Conservation (phyloP, 1,140 invertebrate species). For the Pissodes strobi region DNA sequence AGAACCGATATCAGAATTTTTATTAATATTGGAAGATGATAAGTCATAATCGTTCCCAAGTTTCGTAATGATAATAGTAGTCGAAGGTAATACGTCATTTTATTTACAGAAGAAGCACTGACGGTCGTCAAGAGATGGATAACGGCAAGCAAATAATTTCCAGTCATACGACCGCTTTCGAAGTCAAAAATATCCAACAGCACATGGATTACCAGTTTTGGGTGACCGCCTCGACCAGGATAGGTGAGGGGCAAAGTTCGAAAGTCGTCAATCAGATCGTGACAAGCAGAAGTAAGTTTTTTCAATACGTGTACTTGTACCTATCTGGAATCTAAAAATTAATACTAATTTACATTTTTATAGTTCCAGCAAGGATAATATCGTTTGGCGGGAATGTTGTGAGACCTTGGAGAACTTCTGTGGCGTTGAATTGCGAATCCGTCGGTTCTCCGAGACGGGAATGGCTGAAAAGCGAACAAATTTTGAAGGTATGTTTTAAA, state of each 20-base stretch:
- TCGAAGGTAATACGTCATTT: too few species aligned
- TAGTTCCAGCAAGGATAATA: conserved; percentile 70
- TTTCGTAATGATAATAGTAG: too few species aligned
- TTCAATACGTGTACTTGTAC: too few species aligned
- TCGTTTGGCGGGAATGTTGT: conserved; percentile 70
- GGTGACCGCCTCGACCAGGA: conserved; percentile 76
- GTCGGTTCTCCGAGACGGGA: conserved; percentile 70
- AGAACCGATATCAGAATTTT: too few species aligned
- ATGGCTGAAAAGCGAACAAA: conserved; percentile 66
- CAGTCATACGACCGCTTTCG: conserved; percentile 66
- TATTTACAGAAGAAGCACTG: conserved; percentile 60
- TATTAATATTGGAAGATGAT: too few species aligned
- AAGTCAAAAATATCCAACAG: conserved; percentile 71
- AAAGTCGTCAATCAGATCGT: conserved; percentile 67
- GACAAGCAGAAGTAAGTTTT: conserved; percentile 56
- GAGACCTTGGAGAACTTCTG: conserved; percentile 68
- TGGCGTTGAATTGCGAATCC: conserved; percentile 66
- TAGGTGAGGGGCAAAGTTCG: conserved; percentile 77
- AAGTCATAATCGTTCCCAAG: too few species aligned
- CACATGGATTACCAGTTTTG: conserved; percentile 81
- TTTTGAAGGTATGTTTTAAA: conserved; percentile 52
- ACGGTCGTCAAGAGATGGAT: conserved; percentile 70
- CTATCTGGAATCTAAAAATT: too few species aligned
- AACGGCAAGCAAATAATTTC: conserved; percentile 68
- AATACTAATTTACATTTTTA: conserved; percentile 37